Evolutionary conservation across 2,888 invertebrate species (phyloP).

Genomic region (Smittia aterrima): DNA sequence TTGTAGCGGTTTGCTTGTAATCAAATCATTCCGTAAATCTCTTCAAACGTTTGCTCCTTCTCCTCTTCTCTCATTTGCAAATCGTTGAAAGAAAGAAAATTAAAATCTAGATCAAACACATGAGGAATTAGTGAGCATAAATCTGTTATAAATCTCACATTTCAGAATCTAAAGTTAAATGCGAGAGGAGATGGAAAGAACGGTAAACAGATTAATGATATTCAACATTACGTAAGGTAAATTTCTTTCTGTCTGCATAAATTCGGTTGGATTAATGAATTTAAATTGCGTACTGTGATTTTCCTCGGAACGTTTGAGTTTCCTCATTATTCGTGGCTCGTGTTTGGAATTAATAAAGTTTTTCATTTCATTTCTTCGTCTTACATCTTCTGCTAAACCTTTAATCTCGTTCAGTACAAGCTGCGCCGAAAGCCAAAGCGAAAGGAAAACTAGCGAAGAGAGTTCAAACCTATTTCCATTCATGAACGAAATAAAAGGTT

Average conservation of each 20-base stretch:
- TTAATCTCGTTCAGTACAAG: not conserved
- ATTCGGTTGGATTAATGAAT: not conserved
- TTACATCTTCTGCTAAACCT: not conserved
- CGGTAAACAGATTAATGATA: slow-evolving; percentile 20
- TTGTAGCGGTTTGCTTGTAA: too few species aligned
- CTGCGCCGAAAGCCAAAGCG: not conserved
- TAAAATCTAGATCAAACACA: not conserved
- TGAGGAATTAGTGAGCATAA: not conserved
- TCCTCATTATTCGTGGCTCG: not conserved
- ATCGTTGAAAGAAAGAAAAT: not conserved
- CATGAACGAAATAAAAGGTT: not conserved
- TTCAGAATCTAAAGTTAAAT: not conserved
- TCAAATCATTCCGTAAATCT: too few species aligned
- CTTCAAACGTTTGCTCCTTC: too few species aligned
- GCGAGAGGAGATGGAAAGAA: not conserved
- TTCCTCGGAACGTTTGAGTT: not conserved
- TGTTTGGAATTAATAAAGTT: not conserved
- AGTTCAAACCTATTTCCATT: not conserved
- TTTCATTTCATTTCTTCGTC: not conserved
- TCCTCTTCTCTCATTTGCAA: too few species aligned
- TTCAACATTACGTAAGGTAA: not conserved
- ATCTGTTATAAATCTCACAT: slow-evolving; percentile 12
- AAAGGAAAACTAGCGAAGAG: not conserved
- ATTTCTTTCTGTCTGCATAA: not conserved
- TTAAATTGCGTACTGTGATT: not conserved